Evolutionary conservation across 2,113 vertebrate species (phyloP).

Genomic region (Silurus meridionalis): DNA sequence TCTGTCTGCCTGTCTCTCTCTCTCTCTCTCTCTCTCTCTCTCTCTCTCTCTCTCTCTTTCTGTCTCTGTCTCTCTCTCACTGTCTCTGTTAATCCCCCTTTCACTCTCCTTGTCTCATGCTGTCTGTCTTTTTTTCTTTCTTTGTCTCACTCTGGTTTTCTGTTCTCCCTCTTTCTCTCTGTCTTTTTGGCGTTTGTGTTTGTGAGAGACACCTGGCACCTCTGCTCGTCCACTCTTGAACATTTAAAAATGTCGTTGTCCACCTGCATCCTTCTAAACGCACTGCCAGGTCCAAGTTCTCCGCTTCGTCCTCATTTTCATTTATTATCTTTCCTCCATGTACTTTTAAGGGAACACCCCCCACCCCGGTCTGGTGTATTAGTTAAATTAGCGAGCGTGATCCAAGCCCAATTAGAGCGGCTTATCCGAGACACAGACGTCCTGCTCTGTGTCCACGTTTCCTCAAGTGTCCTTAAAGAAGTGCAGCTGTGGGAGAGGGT

Average conservation of each 20-base stretch:
- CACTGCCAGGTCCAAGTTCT: constrained; percentile 7
- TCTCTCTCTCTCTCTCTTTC: not conserved
- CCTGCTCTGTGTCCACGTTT: not conserved
- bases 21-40: not conserved
- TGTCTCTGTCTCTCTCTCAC: not conserved
- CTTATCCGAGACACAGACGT: not conserved
- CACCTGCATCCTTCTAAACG: constrained; percentile 6
- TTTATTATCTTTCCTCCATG: not conserved
- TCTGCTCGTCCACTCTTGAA: constrained; percentile 16
- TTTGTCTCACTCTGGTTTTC: no score
- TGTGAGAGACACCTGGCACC: constrained; percentile 48
- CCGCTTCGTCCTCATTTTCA: not conserved
- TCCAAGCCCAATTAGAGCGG: constrained; percentile 30
- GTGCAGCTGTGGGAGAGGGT: not conserved
- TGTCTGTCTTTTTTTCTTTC: no score
- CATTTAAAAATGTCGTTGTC: not conserved
- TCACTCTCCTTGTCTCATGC: no score
- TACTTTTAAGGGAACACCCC: no score
- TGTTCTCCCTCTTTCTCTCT: not conserved
- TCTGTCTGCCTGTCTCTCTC: not conserved
- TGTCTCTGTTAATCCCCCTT: not conserved
- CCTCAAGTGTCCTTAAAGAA: not conserved
- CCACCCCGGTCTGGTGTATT: not conserved
- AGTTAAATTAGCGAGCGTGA: constrained; percentile 32
- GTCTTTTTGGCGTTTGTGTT: not conserved